Conservation (phyloP, 1,140 invertebrate genomes). For the Drosophila novamexicana region DNA sequence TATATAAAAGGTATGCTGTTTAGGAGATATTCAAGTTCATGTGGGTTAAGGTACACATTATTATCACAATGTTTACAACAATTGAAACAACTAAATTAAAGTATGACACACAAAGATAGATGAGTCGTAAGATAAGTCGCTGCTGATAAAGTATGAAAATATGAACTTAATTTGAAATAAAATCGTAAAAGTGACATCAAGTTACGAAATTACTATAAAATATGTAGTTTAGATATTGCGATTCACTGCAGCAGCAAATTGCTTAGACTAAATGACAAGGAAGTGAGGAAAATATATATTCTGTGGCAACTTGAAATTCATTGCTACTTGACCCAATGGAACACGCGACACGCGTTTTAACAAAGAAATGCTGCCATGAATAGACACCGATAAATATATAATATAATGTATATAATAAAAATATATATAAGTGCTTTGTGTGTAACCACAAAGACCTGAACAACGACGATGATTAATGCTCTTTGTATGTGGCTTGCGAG, state of each 20-base stretch:
- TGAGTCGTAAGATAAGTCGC: not conserved
- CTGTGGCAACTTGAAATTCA: not conserved
- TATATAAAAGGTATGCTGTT: too few relatives aligned
- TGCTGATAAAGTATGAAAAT: not conserved
- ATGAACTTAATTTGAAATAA: not conserved
- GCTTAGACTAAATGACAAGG: not conserved
- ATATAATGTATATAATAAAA: slow-evolving; percentile 6
- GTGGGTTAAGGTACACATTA: too few relatives aligned
- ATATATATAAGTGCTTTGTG: slow-evolving; percentile 13
- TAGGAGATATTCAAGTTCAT: too few relatives aligned
- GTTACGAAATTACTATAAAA: too few relatives aligned
- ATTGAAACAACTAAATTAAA: not conserved
- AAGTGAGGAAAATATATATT: too few relatives aligned
- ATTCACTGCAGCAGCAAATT: not conserved
- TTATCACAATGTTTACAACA: too few relatives aligned
- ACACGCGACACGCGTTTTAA: not conserved
- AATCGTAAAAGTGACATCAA: too few relatives aligned
- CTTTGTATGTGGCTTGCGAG: not conserved
- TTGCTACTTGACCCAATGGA: slow-evolving; percentile 26
- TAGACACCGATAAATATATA: not conserved
- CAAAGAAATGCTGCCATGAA: slow-evolving; percentile 3
- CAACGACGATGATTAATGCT: slow-evolving; percentile 23
- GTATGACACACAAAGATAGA: not conserved
- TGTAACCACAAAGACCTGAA: slow-evolving; percentile 11
- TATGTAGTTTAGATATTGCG: not conserved